A percentile compares a stretch with the other conserved stretches of the same genome.
These are phyloP conservation scores for Ligdia adustata DNA, from an alignment of 2,888 invertebrate genomes.

Conservation along the genomic window DNA sequence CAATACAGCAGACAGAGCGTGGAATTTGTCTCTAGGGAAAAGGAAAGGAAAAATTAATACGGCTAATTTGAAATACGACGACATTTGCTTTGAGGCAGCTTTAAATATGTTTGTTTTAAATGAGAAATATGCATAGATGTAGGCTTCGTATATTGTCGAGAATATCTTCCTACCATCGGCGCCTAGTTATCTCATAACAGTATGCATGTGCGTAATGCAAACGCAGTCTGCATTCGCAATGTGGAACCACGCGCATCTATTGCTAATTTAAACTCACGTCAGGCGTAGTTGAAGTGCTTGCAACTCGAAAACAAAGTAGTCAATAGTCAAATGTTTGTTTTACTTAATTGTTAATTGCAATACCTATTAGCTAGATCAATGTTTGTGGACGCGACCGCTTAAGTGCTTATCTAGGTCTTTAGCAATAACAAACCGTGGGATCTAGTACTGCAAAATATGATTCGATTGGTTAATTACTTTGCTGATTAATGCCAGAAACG, in stretches of 20 bases:
- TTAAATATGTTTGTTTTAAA: too few relatives aligned
- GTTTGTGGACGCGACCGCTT: slow-evolving; percentile 9
- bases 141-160: too few relatives aligned
- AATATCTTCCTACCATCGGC: background rate
- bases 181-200: slow-evolving; percentile 7
- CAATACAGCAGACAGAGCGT: too few relatives aligned
- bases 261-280: slow-evolving; percentile 7
- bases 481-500: too few relatives aligned
- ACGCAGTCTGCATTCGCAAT: slow-evolving; percentile 10
- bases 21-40: too few relatives aligned
- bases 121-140: too few relatives aligned
- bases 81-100: too few relatives aligned
- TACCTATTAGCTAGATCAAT: slow-evolving; percentile 12
- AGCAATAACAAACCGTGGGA: slow-evolving; percentile 6
- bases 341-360: slow-evolving; percentile 19
- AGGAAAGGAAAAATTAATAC: too few relatives aligned
- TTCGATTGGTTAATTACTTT: too few relatives aligned
- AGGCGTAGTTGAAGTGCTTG: slow-evolving; percentile 2
- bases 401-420: slow-evolving; percentile 11
- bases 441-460: too few relatives aligned
- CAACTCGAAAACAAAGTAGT: slow-evolving; percentile 8
- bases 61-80: too few relatives aligned
- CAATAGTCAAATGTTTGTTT: slow-evolving; percentile 15
- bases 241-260: slow-evolving; percentile 7
- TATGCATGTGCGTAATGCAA: background rate